Percentiles rank a stretch among this genome's conserved stretches.
Evolutionary conservation across 2,113 vertebrate species (phyloP).

Genomic region (Protobothrops flavoviridis): DNA sequence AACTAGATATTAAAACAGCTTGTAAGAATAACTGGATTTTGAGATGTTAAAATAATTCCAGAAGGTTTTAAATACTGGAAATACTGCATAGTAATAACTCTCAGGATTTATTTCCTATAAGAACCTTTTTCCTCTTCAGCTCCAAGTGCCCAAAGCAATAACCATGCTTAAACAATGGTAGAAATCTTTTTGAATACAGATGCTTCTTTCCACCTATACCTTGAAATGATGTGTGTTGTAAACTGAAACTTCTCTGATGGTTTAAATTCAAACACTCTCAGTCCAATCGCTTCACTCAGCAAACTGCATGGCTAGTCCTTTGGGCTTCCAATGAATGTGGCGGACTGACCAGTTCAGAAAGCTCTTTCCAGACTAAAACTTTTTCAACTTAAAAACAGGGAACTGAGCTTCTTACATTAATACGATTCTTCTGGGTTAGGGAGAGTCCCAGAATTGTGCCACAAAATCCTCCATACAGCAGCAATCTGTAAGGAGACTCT

Average conservation of each 20-base stretch:
- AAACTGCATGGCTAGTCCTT: background rate
- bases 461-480: no score
- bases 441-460: no score
- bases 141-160: background rate
- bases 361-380: no score
- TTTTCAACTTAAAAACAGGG: no score
- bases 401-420: no score
- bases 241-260: background rate
- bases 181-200: background rate
- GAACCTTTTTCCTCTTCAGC: background rate
- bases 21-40: background rate
- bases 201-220: background rate
- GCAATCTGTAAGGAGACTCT: no score
- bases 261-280: background rate
- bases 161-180: background rate
- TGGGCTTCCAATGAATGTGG: no score
- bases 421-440: no score
- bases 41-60: background rate
- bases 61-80: background rate
- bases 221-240: background rate
- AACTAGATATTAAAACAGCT: background rate
- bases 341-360: no score
- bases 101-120: background rate
- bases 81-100: background rate
- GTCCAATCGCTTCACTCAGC: background rate